Conservation (phyloP, 2,888 invertebrate species). For the Parnassius apollo region DNA sequence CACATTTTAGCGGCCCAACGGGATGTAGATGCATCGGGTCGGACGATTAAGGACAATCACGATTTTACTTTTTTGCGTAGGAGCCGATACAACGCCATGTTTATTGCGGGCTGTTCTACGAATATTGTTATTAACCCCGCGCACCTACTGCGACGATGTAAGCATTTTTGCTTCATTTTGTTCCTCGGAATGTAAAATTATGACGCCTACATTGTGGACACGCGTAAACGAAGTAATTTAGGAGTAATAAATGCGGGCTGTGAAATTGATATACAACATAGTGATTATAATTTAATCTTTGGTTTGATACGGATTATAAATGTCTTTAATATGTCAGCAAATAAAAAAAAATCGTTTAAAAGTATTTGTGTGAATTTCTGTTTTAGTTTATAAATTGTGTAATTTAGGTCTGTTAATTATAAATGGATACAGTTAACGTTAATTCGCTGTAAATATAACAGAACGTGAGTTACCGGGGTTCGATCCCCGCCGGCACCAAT, state of each 20-base stretch:
- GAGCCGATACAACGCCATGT: slow-evolving; percentile 33
- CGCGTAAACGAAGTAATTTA: slow-evolving; percentile 2
- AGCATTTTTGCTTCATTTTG: slow-evolving; percentile 16
- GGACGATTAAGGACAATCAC: slow-evolving; percentile 49
- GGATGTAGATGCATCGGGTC: slow-evolving; percentile 36
- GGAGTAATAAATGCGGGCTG: neutral
- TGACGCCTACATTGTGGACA: slow-evolving; percentile 11
- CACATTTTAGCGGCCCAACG: slow-evolving; percentile 45
- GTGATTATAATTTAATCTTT: neutral
- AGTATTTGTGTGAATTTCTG: no score
- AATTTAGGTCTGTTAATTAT: no score
- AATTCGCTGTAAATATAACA: no score
- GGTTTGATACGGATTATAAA: neutral
- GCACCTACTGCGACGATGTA: slow-evolving; percentile 10
- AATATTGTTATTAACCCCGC: slow-evolving; percentile 41
- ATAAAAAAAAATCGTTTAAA: no score
- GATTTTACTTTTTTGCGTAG: slow-evolving; percentile 49
- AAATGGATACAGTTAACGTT: no score
- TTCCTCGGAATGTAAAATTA: slow-evolving; percentile 8
- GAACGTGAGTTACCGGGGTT: no score
- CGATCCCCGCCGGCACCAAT: no score
- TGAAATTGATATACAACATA: neutral
- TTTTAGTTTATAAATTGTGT: no score
- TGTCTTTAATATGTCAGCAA: neutral
- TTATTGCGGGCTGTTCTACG: slow-evolving; percentile 34